These are phyloP conservation scores for Podarcis siculus DNA, from an alignment of 2,797 vertebrate genomes.

Conservation along the genomic window DNA sequence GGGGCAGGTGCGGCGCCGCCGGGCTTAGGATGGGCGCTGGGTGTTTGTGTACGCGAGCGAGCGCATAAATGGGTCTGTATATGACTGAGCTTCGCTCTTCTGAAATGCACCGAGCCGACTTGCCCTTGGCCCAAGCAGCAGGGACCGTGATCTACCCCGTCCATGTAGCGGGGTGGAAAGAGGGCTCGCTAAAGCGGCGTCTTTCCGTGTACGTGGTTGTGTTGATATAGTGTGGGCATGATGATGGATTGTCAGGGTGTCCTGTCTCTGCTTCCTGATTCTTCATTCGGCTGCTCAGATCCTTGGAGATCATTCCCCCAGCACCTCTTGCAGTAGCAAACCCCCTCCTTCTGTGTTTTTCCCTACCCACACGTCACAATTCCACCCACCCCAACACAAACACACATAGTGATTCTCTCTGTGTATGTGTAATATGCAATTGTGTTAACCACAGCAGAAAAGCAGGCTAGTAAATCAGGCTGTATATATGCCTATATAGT, in stretches of 20 bases:
- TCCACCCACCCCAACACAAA: neutral
- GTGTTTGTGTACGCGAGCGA: neutral
- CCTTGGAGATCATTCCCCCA: too few relatives aligned
- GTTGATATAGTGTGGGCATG: neutral
- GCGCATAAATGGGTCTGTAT: neutral
- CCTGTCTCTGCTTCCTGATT: neutral
- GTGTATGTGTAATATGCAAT: neutral
- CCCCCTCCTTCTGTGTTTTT: neutral
- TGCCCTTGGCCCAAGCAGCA: neutral
- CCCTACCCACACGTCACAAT: neutral
- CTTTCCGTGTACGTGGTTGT: neutral
- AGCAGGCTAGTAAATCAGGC: neutral
- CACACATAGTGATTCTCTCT: neutral
- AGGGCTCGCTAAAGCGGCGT: neutral
- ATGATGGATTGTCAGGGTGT: neutral
- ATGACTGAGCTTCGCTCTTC: neutral
- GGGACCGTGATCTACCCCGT: neutral
- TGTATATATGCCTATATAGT: neutral
- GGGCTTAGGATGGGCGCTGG: neutral
- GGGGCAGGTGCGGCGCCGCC: neutral
- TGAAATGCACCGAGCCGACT: neutral
- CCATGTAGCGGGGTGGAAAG: neutral
- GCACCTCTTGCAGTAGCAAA: neutral
- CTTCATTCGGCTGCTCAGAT: neutral
- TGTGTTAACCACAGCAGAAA: neutral